Conservation (phyloP, 2,113 vertebrate species). For the Ellobius talpinus region DNA sequence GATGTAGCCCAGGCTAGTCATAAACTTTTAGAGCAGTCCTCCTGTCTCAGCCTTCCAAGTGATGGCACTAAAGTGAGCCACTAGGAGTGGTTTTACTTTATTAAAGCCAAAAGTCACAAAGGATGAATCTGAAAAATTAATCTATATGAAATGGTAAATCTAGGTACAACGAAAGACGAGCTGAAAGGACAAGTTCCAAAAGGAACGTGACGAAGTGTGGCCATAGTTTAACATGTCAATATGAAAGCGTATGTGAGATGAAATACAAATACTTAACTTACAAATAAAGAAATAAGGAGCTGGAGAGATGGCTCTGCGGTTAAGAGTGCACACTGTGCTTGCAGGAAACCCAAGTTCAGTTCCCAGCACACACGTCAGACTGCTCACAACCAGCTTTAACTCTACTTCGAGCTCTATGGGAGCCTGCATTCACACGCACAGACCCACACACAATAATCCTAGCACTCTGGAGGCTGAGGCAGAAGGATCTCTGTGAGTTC, state of each 20-base stretch:
- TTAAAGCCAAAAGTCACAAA: conserved; percentile 35
- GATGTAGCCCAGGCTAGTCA: background rate
- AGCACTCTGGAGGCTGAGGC: background rate
- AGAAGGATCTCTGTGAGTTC: background rate
- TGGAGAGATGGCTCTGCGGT: background rate
- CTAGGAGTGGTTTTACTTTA: conserved; percentile 8
- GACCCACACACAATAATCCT: background rate
- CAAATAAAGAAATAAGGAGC: background rate
- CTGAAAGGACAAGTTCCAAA: background rate
- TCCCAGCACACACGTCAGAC: background rate
- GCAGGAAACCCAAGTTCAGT: background rate
- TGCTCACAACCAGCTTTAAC: background rate
- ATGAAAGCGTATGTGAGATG: background rate
- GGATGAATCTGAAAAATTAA: background rate
- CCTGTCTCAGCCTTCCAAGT: background rate
- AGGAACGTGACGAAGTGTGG: background rate
- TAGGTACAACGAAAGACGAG: background rate
- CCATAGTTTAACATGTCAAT: background rate
- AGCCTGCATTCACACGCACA: background rate
- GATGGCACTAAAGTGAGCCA: background rate
- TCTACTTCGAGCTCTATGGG: no score
- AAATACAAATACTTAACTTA: background rate
- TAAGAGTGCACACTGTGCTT: no score
- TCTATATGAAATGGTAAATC: background rate
- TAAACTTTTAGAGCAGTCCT: background rate